Evolutionary conservation across 2,797 vertebrate genomes (phyloP), one percentile per base, ranked within the genome.

Genomic region (Remorina albescens): DNA sequence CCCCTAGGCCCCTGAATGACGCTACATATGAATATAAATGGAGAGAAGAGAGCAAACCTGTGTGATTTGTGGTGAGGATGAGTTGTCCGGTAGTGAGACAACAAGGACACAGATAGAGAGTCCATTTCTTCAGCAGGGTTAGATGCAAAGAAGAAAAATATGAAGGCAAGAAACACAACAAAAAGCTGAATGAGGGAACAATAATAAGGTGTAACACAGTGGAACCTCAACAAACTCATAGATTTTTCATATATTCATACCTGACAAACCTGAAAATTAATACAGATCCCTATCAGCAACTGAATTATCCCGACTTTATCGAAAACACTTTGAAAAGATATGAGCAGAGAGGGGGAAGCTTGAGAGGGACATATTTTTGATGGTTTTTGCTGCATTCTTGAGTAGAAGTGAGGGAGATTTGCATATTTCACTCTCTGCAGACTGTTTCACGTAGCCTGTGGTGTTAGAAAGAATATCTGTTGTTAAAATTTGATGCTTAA

Each of bases 21-120:
- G 55, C 23, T 81, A 32, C 46, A 12, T 61, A n/a, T 39, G 23
- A 78, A 77, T 77, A 76, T 76, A 75, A 84, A 71, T 30, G 16
- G 71, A 26, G 30, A 39, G 26, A 15, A 44, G 13, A 57, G 6
- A 12, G 21, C n/a, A n/a, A 32, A n/a, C 8, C 8, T 28, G n/a
- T n/a, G n/a, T n/a, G 37, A 41, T 57, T 23, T 5, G 12, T 30
- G 15, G 11, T 28, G 10, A 47, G 54, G 34, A n/a, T 23, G n/a
- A 51, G n/a, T 16, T 2, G 36, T 4, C 36, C 12, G 10, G 46
- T n/a, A 16, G 32, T 53, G 25, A 39, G 23, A 37, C 21, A 25
- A 49, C 39, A 37, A 65, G 32, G 16, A 2, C 8, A n/a, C 1
- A 46, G 42, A 9, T 6, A 25, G 21, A 49, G 10, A 25, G 21